Percentiles rank a stretch among this genome's conserved stretches.
These are phyloP conservation scores for Dicyrtomina minuta DNA, from an alignment of 2,888 invertebrate species.

Conservation along the genomic window DNA sequence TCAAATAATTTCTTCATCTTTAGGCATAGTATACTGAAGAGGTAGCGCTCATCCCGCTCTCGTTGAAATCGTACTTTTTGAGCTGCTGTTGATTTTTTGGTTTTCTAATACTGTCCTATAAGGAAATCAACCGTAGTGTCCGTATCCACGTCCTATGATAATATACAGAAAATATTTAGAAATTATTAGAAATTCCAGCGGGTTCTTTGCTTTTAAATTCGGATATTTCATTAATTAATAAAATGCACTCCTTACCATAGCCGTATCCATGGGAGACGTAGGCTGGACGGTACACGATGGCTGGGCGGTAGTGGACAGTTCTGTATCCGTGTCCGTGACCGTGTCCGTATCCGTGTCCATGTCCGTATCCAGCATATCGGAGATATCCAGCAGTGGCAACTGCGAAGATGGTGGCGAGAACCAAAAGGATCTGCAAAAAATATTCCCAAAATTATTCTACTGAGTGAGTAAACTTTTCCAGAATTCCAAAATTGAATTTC, in stretches of 20 bases:
- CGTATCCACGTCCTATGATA: conserved; percentile 8
- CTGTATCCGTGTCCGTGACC: conserved; percentile 3
- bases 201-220: background rate
- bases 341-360: conserved; percentile 20
- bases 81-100: too few species aligned
- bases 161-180: background rate
- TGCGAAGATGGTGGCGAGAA: conserved; percentile 38
- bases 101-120: too few species aligned
- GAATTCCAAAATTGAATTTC: background rate
- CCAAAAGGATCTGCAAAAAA: conserved; percentile 27
- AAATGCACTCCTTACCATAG: too few species aligned
- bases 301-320: too few species aligned
- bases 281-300: background rate
- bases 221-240: background rate
- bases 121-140: conserved; percentile 7
- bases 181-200: background rate
- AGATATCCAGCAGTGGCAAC: conserved; percentile 37
- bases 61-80: too few species aligned
- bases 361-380: conserved; percentile 23
- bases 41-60: too few species aligned
- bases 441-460: conserved; percentile 7
- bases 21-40: conserved; percentile 13
- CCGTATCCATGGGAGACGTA: background rate
- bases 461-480: background rate
- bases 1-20: too few species aligned